Base-by-base conservation (phyloP, 2,113 vertebrate genomes). In the Saimiri boliviensis region DNA sequence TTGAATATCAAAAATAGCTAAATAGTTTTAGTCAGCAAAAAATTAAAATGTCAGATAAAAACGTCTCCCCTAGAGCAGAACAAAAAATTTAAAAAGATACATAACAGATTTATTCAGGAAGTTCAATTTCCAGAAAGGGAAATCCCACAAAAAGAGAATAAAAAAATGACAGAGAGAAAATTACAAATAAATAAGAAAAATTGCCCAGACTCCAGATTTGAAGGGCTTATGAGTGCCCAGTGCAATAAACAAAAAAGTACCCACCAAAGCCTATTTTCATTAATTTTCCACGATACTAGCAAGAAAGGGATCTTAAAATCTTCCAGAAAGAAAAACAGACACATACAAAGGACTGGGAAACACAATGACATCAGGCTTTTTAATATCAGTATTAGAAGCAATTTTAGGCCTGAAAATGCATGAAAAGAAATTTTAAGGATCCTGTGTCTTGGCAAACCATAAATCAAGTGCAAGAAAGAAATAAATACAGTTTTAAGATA, bases 1-100 rank as follows among this genome's bases (percentile, higher is more conserved):
- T 84, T 70, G 6, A 8, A 76, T 93, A 56, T 49, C 89, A 63
- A 92, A 96, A 73, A 80, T 8, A 70, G 56, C 40, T 66, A 63
- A 92, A 45, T 73, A 47, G 14, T 81, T 84, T 79, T n/a, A 19
- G 40, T 73, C 54, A 74, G 66, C 66, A 94, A 93, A 68, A 95
- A 68, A 45, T 45, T 85, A 94, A 96, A 96, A 93, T 47, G 23
- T 42, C 32, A 94, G 89, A 25, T 95, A 20, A 88, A 90, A 56
- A 88, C 30, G 30, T 84, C 7, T 86, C 7, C 52, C 25, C 11
- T 68, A 91, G 45, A 77, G 35, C 76, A 82, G 23, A 49, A 87
- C 14, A 89, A 90, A 83, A 83, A 47, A 45, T 52, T 32, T 2
- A 19, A 77, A 85, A 56, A 21, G 6, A 37, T 37, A 52, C 63